Evolutionary conservation across 2,113 vertebrate species (phyloP).

Genomic region (Puntigrus tetrazona): DNA sequence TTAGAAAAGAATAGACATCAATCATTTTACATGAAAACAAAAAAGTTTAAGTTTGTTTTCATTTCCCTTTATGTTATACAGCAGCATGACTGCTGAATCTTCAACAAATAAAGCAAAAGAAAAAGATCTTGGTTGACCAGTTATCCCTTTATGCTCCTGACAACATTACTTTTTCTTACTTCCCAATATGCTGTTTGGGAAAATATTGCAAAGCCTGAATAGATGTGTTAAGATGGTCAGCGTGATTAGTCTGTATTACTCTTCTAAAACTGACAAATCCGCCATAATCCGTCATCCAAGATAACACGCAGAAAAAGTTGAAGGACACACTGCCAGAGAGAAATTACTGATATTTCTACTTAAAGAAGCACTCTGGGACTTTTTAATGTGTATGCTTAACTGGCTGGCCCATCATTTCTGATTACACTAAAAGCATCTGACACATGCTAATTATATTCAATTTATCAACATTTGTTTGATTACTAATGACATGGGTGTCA

Average conservation of each 20-base stretch:
- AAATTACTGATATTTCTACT: slow-evolving; percentile 50
- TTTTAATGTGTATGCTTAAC: slow-evolving; percentile 69
- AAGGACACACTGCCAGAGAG: slow-evolving; percentile 33
- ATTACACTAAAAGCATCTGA: slow-evolving; percentile 74
- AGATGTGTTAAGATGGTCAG: slow-evolving; percentile 30
- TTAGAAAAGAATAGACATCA: not conserved
- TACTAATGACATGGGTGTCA: slow-evolving; percentile 76
- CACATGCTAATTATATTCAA: slow-evolving; percentile 79
- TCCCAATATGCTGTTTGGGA: not conserved
- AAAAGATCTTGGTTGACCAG: not conserved
- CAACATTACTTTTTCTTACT: slow-evolving; percentile 1
- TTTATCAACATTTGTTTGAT: slow-evolving; percentile 78
- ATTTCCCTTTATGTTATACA: not conserved
- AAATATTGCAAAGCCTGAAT: slow-evolving; percentile 28
- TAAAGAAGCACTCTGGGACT: slow-evolving; percentile 53
- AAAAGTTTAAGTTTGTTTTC: too few species aligned
- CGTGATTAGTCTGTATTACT: slow-evolving; percentile 43
- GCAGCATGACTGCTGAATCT: not conserved
- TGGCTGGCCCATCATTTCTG: slow-evolving; percentile 79
- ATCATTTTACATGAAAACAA: not conserved
- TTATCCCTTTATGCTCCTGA: not conserved
- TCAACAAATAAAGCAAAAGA: not conserved
- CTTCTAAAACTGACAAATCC: slow-evolving; percentile 31
- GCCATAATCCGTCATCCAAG: slow-evolving; percentile 20
- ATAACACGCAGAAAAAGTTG: slow-evolving; percentile 9